phyloP scores from a whole-genome alignment of 1,140 invertebrate genomes.

The Octopus bimaculoides region DNA sequence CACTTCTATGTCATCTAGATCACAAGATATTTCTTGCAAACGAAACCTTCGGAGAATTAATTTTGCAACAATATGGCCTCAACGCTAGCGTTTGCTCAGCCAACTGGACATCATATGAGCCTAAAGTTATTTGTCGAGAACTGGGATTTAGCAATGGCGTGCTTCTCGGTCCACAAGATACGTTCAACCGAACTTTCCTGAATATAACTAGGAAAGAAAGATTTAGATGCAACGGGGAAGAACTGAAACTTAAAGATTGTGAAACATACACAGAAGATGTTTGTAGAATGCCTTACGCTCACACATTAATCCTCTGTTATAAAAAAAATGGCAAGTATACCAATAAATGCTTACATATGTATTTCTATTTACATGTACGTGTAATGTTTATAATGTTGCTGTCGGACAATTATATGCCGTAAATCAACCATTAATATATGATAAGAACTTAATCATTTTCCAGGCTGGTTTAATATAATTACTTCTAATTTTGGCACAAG shows the following conservation, averaged over 20 bases:
- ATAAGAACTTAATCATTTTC: too few species aligned
- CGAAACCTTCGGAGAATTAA: constrained; percentile 31
- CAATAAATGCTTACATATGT: too few species aligned
- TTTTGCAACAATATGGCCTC: constrained; percentile 31
- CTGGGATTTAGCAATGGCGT: constrained; percentile 34
- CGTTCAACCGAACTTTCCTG: constrained; percentile 16
- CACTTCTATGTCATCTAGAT: constrained; percentile 16
- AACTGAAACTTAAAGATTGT: constrained; percentile 31
- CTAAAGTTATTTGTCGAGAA: constrained; percentile 34
- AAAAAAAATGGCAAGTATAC: constrained; percentile 29
- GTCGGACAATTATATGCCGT: too few species aligned
- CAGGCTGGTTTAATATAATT: too few species aligned
- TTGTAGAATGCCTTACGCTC: background rate
- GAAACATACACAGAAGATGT: background rate
- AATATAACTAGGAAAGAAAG: background rate
- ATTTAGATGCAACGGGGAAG: constrained; percentile 29
- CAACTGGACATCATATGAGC: constrained; percentile 36
- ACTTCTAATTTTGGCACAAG: too few species aligned
- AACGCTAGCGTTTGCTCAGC: constrained; percentile 38
- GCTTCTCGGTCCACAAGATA: constrained; percentile 30
- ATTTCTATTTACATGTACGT: too few species aligned
- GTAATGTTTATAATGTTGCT: too few species aligned
- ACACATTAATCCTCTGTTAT: background rate
- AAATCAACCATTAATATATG: too few species aligned
- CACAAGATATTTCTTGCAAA: constrained; percentile 28